Base-by-base conservation (phyloP, 1,140 invertebrate species). In the Euura lappo region DNA sequence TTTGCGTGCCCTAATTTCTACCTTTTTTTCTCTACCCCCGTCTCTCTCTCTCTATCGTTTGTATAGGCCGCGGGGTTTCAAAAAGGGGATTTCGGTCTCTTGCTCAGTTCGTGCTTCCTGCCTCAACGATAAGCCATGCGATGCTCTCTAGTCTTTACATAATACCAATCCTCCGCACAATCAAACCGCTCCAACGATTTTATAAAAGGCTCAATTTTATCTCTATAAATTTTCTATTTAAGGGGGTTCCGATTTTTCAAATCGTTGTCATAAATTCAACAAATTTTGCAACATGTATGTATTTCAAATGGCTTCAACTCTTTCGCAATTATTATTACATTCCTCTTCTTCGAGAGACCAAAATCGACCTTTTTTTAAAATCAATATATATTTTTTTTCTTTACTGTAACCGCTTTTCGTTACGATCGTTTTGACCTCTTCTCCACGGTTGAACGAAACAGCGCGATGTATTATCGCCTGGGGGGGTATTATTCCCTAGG, bases 1-100 rank as follows among this genome's bases (percentile, higher is more conserved):
- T 85, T 85, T 84, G 79, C 77, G 76, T 81, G 79, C 78, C 78
- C 83, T 77, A 83, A 78, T 84, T 83, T 81, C 75, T 60, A 60
- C 51, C 51, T 60, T 60, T 60, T 60, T 60, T 60, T 11, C 8
- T 8, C 8, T 60, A 3, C 51, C 13, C 77, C 47, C 45, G 72
- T 68, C 60, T 28, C 28, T 28, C 28, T 28, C 28, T 28, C 28
- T 28, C 28, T 28, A 28, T 28, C 28, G 1, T 28, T 28, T 28
- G 28, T 28, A 28, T 72, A 28, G 68, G 68, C 64, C 74, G 69
- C 44, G 13, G 73, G 75, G 74, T 71, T 47, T 69, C 6, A 69
- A 78, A 73, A 70, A 72, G 71, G 76, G 75, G 67, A 66, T 74
- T 77, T 79, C 84, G 79, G 81, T 84, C 80, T 83, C 82, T 84